Evolutionary conservation across 1,140 invertebrate species (phyloP).

Genomic region (Drosophila kikkawai): DNA sequence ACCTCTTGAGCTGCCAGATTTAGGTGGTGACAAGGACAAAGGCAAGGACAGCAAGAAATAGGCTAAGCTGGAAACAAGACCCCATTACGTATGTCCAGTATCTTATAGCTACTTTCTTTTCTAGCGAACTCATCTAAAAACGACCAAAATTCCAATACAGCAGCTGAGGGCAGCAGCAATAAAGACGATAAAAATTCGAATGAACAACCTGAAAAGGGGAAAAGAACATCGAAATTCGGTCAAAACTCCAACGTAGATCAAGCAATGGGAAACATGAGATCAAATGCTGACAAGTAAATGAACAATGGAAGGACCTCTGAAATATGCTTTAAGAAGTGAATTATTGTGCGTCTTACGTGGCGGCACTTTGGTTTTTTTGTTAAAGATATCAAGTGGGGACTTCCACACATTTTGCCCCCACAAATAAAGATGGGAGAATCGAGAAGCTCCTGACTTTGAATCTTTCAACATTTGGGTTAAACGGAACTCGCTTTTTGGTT

Average conservation of each 20-base stretch:
- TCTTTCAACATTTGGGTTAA: not conserved
- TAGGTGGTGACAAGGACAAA: not conserved
- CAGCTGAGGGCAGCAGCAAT: not conserved
- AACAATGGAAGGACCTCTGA: not conserved
- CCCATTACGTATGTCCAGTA: constrained; percentile 22
- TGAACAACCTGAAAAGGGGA: not conserved
- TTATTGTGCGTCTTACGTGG: not conserved
- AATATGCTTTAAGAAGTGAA: not conserved
- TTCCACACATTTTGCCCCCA: not conserved
- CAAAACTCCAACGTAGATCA: constrained; percentile 1
- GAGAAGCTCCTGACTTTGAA: not conserved
- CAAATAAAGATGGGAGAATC: constrained; percentile 15
- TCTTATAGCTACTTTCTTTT: not conserved
- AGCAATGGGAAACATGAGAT: not conserved
- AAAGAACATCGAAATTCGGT: not conserved
- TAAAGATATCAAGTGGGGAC: not conserved
- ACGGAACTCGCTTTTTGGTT: not conserved
- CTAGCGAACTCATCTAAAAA: constrained; percentile 1
- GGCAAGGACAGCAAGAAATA: constrained; percentile 5
- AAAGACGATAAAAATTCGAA: not conserved
- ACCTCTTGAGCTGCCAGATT: not conserved
- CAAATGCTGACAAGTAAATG: not conserved
- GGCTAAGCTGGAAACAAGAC: constrained; percentile 2
- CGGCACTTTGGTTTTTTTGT: not conserved
- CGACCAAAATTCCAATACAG: constrained; percentile 4